Base-by-base conservation (phyloP, 2,888 invertebrate genomes). In the Eubasilissa splendida region DNA sequence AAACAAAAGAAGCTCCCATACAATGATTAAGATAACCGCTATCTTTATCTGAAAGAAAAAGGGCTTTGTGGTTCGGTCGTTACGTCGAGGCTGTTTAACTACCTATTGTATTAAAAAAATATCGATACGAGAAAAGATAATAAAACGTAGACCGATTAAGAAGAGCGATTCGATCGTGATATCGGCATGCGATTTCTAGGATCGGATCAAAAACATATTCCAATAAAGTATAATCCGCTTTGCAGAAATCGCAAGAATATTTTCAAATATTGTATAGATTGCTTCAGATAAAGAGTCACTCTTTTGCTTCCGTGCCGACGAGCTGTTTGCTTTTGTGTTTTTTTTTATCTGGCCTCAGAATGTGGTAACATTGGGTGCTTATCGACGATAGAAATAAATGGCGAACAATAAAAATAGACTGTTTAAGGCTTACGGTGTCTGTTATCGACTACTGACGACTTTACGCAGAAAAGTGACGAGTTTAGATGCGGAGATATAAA, bases 351-450 rank as follows among this genome's bases (percentile, higher is more conserved):
- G 71, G 53, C 54, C 71, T 71, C 22, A 54, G 71, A 71, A 54
- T 71, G 71, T 71, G 54, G 53, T 71, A 53, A 71, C 71, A 71
- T 71, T 71, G 71, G 71, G 71, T 71, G 71, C 71, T 71, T 71
- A 71, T 71, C 71, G 71, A 11, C 53, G 71, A 71, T 71, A 71
- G 71, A 71, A 71, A 71, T 71, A 71, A 71, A 71, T 71, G 71
- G 71, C 54, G 31, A 33, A 71, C 71, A 71, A 71, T 71, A 71
- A 71, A 71, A 71, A 71, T 71, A 71, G 71, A 71, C 54, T 71
- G 71, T 71, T 71, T 71, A 71, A 71, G 71, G 71, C 71, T 71
- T 71, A 71, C 54, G 71, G 71, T 71, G 71, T 71, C 71, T 71
- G 71, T 71, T 71, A 71, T 71, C 71, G 71, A 71, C 71, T 14